Evolutionary conservation across 2,888 invertebrate species (phyloP).

Genomic region (Chrysina gloriosa): DNA sequence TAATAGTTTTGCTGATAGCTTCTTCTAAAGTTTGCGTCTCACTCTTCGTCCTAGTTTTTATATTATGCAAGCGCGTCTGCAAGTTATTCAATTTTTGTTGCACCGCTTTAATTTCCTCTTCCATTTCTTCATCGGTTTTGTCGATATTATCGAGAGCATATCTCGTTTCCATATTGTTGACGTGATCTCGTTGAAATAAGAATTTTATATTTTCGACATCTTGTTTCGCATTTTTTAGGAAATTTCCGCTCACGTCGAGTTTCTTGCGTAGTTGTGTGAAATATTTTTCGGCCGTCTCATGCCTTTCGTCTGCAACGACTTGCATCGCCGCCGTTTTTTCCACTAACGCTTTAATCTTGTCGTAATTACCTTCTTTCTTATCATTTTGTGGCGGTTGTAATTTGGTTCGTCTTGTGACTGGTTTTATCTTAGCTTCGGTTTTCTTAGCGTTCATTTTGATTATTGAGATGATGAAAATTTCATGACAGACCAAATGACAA

Average conservation of each 20-base stretch:
- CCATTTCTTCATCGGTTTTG: constrained; percentile 56
- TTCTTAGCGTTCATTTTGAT: constrained; percentile 17
- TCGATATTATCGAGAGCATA: constrained; percentile 49
- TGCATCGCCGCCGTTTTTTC: constrained; percentile 59
- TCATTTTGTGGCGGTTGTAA: constrained; percentile 17
- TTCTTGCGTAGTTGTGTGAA: constrained; percentile 54
- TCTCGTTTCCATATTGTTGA: constrained; percentile 45
- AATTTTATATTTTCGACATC: constrained; percentile 61
- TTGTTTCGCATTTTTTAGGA: constrained; percentile 57
- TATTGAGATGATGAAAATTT: neutral
- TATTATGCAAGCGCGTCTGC: constrained; percentile 45
- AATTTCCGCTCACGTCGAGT: constrained; percentile 56
- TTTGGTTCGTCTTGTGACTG: neutral
- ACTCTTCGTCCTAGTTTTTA: constrained; percentile 42
- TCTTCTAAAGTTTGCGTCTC: constrained; percentile 45
- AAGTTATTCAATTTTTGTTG: constrained; percentile 48
- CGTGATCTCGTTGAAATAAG: constrained; percentile 55
- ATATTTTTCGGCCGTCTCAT: constrained; percentile 56
- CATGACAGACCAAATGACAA: constrained; percentile 10
- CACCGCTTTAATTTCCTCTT: constrained; percentile 58
- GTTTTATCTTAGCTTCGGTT: constrained; percentile 7
- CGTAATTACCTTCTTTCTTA: constrained; percentile 17
- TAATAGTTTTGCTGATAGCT: constrained; percentile 47
- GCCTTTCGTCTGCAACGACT: constrained; percentile 54
- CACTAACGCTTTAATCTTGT: constrained; percentile 53